These are phyloP conservation scores for Lynx canadensis DNA, from an alignment of 2,113 vertebrate species.

Conservation along the genomic window DNA sequence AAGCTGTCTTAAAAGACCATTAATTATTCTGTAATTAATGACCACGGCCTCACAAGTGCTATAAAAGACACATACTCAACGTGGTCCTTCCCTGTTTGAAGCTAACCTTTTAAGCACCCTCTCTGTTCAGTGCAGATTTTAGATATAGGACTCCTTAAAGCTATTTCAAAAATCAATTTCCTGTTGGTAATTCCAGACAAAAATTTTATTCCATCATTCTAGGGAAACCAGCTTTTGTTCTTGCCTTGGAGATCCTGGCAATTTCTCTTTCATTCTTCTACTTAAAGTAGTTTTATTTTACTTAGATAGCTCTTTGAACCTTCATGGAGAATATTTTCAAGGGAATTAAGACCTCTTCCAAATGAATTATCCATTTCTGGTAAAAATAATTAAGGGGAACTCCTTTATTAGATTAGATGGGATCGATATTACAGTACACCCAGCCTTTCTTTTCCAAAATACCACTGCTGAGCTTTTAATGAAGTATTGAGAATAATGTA, in stretches of 20 bases:
- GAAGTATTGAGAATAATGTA: neutral
- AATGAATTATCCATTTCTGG: neutral
- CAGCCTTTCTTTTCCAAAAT: neutral
- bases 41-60: neutral
- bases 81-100: neutral
- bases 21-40: neutral
- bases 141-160: neutral
- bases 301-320: neutral
- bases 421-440: neutral
- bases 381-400: neutral
- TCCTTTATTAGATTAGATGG: neutral
- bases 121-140: neutral
- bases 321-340: neutral
- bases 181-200: neutral
- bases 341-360: neutral
- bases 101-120: neutral
- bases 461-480: neutral
- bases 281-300: neutral
- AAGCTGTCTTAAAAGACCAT: neutral
- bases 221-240: neutral
- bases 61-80: neutral
- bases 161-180: neutral
- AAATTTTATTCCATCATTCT: neutral
- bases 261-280: neutral
- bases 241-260: neutral